Base-by-base conservation (phyloP, 1,140 invertebrate genomes). In the Orius laevigatus region DNA sequence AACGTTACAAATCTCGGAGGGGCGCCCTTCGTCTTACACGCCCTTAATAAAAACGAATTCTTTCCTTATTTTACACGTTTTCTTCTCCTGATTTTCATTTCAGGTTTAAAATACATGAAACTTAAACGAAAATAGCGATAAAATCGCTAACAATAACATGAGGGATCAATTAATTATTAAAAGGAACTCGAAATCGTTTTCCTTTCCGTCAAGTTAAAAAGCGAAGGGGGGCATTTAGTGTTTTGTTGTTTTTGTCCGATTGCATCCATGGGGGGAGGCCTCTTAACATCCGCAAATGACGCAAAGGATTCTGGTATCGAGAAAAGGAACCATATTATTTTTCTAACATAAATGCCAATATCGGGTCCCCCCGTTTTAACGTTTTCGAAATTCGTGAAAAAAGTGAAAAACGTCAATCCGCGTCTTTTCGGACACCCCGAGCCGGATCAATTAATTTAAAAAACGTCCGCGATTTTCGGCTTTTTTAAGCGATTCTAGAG, bases 241-340 rank as follows among this genome's bases (percentile, higher is more conserved):
- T 54, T 46, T 32, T 54, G 53, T 53, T 51, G 51, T 51, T 56
- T 53, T 56, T 56, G 46, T 54, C 35, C 41, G 53, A 56, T 48
- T 53, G 52, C 55, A 54, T 56, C 55, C 25, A 51, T 49, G 49
- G 53, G 45, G 25, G 25, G 25, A 25, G 25, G 25, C 25, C 25
- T 53, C 51, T 55, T 53, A 54, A 52, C 55, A 51, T 53, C 55
- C 55, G 52, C 52, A 56, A 56, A 56, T 51, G 52, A 51, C 52
- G 52, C 55, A 56, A 56, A 51, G 55, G 49, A 52, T 51, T 54
- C 50, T 56, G 46, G 52, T 53, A 56, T 52, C 46, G 50, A 52
- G 52, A 50, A 53, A 53, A 53, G 51, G 51, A 56, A 54, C 55
- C 52, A 56, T 56, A 56, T 56, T 56, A 56, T 56, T 56, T 56